Percentiles rank a stretch among this genome's conserved stretches.
Conservation (phyloP, 2,888 invertebrate genomes). For the Mythimna lalbum region DNA sequence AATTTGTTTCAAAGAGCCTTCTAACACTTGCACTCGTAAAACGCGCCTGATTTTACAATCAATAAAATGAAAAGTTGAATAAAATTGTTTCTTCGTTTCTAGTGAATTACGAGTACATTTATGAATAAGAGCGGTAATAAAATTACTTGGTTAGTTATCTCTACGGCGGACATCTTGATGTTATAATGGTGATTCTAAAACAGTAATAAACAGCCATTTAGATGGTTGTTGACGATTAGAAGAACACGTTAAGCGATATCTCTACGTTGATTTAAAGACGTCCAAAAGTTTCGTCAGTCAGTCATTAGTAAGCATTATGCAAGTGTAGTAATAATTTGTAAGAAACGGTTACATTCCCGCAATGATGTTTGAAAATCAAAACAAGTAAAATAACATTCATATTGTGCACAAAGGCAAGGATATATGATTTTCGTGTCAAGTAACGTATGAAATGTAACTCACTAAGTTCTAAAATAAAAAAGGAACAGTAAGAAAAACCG, state of each 20-base stretch:
- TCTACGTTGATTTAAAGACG: conserved; percentile 39
- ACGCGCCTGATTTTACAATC: conserved; percentile 50
- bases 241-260: conserved; percentile 39
- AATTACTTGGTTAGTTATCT: conserved; percentile 45
- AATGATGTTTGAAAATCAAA: conserved; percentile 8
- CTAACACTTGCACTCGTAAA: conserved; percentile 36
- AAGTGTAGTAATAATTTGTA: conserved; percentile 16
- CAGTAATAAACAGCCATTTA: conserved; percentile 51
- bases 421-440: conserved; percentile 20
- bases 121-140: conserved; percentile 39
- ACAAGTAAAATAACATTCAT: conserved; percentile 6
- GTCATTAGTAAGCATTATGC: conserved; percentile 30
- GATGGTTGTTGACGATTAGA: conserved; percentile 44
- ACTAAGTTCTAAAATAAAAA: conserved; percentile 36
- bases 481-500: conserved; percentile 53
- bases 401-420: neutral
- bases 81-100: conserved; percentile 39
- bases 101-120: conserved; percentile 43
- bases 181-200: conserved; percentile 50
- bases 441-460: conserved; percentile 34
- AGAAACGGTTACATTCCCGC: neutral
- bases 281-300: conserved; percentile 34
- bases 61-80: conserved; percentile 45
- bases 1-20: conserved; percentile 48
- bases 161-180: conserved; percentile 34